Percentiles rank a stretch among this genome's conserved stretches.
These are phyloP conservation scores for Lepidurus arcticus DNA, from an alignment of 1,140 invertebrate genomes.

Conservation along the genomic window DNA sequence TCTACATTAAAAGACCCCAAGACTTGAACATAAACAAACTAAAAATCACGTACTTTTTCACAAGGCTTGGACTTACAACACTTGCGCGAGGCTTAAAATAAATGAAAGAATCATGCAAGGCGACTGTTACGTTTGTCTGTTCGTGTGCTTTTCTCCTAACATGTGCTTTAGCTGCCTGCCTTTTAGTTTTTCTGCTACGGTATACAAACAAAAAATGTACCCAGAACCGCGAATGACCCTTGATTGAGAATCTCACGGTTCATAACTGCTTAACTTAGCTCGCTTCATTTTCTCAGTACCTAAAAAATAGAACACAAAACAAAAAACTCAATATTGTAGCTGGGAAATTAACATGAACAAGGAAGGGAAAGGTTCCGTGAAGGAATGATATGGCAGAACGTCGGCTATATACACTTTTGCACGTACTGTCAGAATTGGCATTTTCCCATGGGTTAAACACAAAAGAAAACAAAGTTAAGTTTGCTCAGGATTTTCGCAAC, in stretches of 20 bases:
- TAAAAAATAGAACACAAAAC: background rate
- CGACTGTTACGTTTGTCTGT: slow-evolving; percentile 4
- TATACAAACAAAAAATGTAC: background rate
- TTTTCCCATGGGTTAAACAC: background rate
- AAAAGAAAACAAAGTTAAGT: background rate
- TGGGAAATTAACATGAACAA: background rate
- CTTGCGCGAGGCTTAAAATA: background rate
- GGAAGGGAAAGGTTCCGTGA: background rate
- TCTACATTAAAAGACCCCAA: background rate
- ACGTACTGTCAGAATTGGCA: background rate
- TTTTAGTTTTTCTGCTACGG: background rate
- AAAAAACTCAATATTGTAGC: background rate
- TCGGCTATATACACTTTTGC: slow-evolving; percentile 13
- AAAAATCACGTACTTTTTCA: slow-evolving; percentile 10
- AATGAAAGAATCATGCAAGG: background rate
- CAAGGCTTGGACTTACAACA: slow-evolving; percentile 21
- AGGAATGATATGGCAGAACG: slow-evolving; percentile 15
- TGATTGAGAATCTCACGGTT: background rate
- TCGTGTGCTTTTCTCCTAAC: background rate
- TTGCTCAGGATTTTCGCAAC: background rate
- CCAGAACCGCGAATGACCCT: background rate
- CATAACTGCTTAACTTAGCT: background rate
- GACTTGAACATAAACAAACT: background rate
- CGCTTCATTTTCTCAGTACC: background rate
- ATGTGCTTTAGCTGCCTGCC: background rate